Evolutionary conservation across 2,888 invertebrate genomes (phyloP), one percentile per base, ranked within the genome.

Genomic region (Timema podura): DNA sequence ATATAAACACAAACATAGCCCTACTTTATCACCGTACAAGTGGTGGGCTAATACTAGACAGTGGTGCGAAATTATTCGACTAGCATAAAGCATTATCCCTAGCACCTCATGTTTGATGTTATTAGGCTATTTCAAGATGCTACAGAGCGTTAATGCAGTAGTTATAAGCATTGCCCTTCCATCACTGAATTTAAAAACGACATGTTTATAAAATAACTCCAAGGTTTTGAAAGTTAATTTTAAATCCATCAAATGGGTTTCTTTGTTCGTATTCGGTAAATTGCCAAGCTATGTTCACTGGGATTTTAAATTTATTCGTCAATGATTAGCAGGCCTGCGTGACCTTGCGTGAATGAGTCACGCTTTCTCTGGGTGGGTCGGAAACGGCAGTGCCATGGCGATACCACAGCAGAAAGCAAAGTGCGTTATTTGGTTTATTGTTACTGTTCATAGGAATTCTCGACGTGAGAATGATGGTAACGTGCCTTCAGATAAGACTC

Each of bases 171-270:
- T 30, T 30, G 3, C 30, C 30, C 30, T 30, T 2, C 30, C 30
- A 30, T 30, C 30, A 30, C 30, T 30, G 30, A 30, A 30, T 30
- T 30, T 30, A 57, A 13, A 57, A 16, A 57, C 9, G 30, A 0
- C 5, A 57, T 57, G 57, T n/a, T 57, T 57, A 54, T 57, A 57
- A 57, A 57, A n/a, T 5, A 57, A 57, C 57, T 57, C 57, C 8
- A 0, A 5, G 57, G 13, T n/a, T 57, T 13, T 6, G 30, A 57
- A 57, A 16, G n/a, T 15, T 57, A 16, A 57, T 5, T 16, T 15
- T 57, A 57, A 57, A 57, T 57, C 30, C 30, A 57, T 15, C 13
- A 57, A 57, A 13, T 57, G n/a, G 30, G 57, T 57, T 30, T 16
- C 57, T 57, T 57, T 13, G 57, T 9, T 6, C 57, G 15, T 57